Conservation (phyloP, 2,797 vertebrate genomes). For the Eremophila alpestris region DNA sequence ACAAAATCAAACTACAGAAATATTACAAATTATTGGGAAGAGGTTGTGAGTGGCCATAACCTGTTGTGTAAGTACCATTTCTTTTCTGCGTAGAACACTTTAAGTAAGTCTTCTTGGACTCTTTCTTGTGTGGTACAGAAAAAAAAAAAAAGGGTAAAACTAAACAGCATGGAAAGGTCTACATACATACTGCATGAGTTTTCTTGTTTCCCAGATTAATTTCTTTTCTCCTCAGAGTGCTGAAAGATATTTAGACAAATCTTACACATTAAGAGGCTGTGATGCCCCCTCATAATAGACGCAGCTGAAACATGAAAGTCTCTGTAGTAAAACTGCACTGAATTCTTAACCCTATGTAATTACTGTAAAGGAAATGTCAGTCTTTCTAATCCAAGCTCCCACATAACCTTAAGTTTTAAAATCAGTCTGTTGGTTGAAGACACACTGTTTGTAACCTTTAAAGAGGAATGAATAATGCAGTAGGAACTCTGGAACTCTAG, state of each 20-base stretch:
- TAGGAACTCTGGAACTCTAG: background rate
- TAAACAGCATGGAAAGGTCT: background rate
- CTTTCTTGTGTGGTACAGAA: background rate
- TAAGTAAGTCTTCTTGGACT: background rate
- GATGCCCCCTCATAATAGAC: background rate
- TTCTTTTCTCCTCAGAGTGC: background rate
- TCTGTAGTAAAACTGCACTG: background rate
- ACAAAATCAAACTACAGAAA: background rate
- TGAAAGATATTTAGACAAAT: background rate
- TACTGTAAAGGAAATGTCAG: background rate
- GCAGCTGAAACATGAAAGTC: background rate
- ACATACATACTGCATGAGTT: background rate
- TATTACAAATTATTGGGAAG: background rate
- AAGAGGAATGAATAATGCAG: conserved; percentile 10
- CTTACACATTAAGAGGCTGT: background rate
- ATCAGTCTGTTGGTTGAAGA: background rate
- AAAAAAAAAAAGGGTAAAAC: background rate
- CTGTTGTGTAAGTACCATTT: background rate
- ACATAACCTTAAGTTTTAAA: background rate
- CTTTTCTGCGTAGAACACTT: background rate
- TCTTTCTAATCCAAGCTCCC: background rate
- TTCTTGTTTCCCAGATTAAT: background rate
- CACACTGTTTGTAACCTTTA: background rate
- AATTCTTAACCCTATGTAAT: background rate
- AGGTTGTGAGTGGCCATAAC: background rate